Evolutionary conservation across 2,888 invertebrate genomes (phyloP), one percentile per base, ranked within the genome.

Genomic region (Lasiommata megera): DNA sequence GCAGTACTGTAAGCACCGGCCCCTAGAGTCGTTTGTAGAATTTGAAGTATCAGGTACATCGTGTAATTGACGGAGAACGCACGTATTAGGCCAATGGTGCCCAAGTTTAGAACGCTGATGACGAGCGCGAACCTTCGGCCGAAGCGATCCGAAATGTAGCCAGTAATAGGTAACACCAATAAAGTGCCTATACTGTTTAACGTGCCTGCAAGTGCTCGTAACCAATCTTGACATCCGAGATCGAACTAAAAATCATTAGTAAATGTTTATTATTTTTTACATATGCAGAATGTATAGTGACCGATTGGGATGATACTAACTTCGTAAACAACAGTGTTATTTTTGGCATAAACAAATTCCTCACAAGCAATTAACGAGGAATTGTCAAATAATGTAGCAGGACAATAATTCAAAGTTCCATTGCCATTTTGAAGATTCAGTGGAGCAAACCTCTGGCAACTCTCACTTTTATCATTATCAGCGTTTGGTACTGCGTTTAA

Each of bases 121-220:
- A 92, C 78, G 41, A 93, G 78, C 1, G 92, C 84, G 17, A 88
- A 73, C 41, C 92, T 83, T 28, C 93, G 80, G 0, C 93, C 93
- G 61, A 82, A 93, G 41, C 86, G 93, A 78, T 95, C 95, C 0
- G 95, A 95, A 36, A 95, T 70, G 61, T 91, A 92, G 18, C 95
- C 95, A 0, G 93, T 92, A 56, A 95, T 80, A 0, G 94, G 94
- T 55, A 95, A 84, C 5, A 94, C 94, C 54, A 95, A 80, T 59
- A 95, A 92, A 53, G 94, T 94, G 0, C 95, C 95, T 40, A 94
- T 80, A 69, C 93, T 94, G 77, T 92, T 94, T 1, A 95, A 82
- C 1, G 95, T 95, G 1, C 96, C 96, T 5, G 95, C 93, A 60
- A 95, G 73, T 0, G 94, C 92, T 50, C 95, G 84, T 68, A 93